These are phyloP conservation scores for Chromobotia macracanthus DNA, from an alignment of 2,797 vertebrate genomes.

Conservation along the genomic window DNA sequence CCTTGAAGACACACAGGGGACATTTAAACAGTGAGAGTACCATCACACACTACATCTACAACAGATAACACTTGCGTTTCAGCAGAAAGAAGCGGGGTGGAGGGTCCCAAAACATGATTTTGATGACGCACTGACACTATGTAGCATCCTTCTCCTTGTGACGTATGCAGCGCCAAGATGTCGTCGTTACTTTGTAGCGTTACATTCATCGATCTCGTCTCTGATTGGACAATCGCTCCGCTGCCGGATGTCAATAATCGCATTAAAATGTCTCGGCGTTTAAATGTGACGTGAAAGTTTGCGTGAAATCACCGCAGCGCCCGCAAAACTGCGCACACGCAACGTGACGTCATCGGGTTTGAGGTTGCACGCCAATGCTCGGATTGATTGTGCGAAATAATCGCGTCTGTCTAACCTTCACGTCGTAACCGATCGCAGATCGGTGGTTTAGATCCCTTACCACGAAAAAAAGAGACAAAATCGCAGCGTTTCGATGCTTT, in stretches of 20 bases:
- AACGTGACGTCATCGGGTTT: too few relatives aligned
- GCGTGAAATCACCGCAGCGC: constrained; percentile 10
- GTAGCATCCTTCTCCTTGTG: neutral
- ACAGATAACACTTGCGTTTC: constrained; percentile 9
- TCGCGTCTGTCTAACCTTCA: neutral
- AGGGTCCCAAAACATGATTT: neutral
- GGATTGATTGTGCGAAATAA: neutral
- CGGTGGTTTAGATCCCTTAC: too few relatives aligned
- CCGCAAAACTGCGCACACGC: constrained; percentile 40
- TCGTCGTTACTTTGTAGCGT: constrained; percentile 28
- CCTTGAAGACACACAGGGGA: constrained; percentile 67
- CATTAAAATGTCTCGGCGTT: constrained; percentile 11
- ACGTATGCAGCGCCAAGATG: neutral
- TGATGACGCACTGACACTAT: neutral
- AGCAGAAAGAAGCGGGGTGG: constrained; percentile 4
- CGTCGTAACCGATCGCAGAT: constrained; percentile 16
- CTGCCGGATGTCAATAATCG: constrained; percentile 74
- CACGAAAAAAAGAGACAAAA: too few relatives aligned
- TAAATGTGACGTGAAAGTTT: constrained; percentile 1
- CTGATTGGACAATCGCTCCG: constrained; percentile 45
- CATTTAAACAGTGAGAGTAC: constrained; percentile 33
- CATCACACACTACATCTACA: neutral
- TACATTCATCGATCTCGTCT: constrained; percentile 4
- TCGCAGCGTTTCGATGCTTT: neutral
- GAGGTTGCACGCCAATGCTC: neutral